A percentile compares a stretch with the other conserved stretches of the same genome.
These are phyloP conservation scores for Balaenoptera acutorostrata DNA, from an alignment of 2,113 vertebrate species.

Conservation along the genomic window DNA sequence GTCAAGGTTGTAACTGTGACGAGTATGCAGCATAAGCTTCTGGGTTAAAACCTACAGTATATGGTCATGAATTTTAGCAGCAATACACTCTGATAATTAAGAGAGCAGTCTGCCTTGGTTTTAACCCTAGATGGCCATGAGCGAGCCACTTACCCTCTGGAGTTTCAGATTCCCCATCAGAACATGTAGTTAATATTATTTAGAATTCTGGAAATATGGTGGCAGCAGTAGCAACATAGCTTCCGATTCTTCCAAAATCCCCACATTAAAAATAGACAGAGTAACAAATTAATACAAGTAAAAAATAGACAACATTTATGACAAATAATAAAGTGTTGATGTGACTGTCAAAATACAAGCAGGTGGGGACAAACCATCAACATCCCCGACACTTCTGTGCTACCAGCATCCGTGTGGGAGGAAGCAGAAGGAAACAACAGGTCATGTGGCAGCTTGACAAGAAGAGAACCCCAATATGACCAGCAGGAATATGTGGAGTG, in stretches of 20 bases:
- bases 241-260: not conserved
- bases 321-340: not conserved
- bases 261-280: not conserved
- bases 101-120: not conserved
- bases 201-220: not conserved
- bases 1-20: not conserved
- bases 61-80: not conserved
- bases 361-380: not conserved
- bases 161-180: not conserved
- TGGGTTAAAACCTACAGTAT: not conserved
- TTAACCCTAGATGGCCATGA: not conserved
- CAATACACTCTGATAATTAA: not conserved
- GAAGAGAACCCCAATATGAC: not conserved
- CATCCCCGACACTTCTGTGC: too few relatives aligned
- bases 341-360: not conserved
- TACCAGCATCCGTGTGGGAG: not conserved
- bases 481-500: accelerated
- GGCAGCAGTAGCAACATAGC: not conserved
- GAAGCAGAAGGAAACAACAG: not conserved
- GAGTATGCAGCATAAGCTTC: not conserved
- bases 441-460: not conserved
- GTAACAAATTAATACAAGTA: not conserved
- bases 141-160: not conserved
- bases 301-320: not conserved
- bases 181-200: not conserved